A percentile compares a stretch with the other conserved stretches of the same genome.
Conservation (phyloP, 2,113 vertebrate species). For the Plecturocebus donacophilus region DNA sequence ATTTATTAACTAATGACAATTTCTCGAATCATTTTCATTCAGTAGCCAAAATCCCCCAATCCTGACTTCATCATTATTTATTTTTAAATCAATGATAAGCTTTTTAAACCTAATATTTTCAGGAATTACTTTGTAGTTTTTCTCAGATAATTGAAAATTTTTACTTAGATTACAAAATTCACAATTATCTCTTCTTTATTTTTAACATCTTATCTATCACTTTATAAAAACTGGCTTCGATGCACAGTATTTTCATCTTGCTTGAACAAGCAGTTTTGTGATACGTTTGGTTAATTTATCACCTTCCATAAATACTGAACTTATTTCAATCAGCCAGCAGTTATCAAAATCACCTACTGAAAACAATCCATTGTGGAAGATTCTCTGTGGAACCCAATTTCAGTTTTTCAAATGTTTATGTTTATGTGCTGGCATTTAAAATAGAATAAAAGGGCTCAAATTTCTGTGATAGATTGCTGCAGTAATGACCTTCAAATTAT, state of each 20-base stretch:
- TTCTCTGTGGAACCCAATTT: neutral
- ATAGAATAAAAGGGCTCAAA: neutral
- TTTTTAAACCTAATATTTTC: neutral
- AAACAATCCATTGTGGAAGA: neutral
- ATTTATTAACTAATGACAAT: neutral
- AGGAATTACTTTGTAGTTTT: neutral
- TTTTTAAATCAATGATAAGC: neutral
- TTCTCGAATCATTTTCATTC: neutral
- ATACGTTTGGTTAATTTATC: neutral
- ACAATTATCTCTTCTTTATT: neutral
- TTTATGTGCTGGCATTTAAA: neutral
- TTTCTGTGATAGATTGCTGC: neutral
- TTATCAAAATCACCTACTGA: neutral
- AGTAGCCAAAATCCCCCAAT: neutral
- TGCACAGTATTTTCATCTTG: neutral
- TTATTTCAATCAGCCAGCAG: neutral
- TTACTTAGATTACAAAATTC: neutral
- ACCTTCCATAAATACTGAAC: neutral
- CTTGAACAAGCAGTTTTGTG: neutral
- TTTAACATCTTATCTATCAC: neutral
- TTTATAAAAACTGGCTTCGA: neutral
- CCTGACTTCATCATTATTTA: neutral
- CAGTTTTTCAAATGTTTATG: neutral
- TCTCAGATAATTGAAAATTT: neutral
- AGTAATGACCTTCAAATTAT: neutral